Conservation (phyloP, 1,140 invertebrate species). For the Drosophila burlai region DNA sequence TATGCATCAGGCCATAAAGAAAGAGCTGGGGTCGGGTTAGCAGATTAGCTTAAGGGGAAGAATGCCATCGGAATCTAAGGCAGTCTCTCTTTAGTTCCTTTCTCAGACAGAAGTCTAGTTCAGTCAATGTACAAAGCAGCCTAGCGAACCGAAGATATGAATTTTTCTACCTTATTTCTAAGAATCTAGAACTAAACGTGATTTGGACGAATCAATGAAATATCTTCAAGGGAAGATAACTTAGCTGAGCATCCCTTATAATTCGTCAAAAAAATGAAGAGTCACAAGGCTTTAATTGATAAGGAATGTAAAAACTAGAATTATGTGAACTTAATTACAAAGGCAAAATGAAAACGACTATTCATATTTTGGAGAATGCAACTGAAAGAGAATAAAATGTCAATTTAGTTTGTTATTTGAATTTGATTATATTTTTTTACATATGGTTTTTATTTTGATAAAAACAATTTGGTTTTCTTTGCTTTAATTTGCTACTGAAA, state of each 20-base stretch:
- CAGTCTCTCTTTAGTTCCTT: constrained; percentile 8
- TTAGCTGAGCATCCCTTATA: background rate
- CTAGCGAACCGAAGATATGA: constrained; percentile 29
- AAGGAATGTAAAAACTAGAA: background rate
- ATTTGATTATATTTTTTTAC: background rate
- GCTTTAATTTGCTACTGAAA: background rate
- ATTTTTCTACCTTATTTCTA: constrained; percentile 2
- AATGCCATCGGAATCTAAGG: background rate
- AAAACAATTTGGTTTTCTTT: background rate
- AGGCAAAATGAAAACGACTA: background rate
- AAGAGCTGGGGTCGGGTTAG: background rate
- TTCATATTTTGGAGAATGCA: background rate
- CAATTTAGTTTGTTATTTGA: background rate
- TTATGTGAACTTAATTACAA: background rate
- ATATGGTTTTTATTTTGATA: background rate
- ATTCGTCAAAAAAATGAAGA: too few relatives aligned
- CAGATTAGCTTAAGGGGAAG: background rate
- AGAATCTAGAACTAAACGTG: background rate
- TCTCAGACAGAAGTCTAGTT: constrained; percentile 4
- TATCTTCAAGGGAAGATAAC: background rate
- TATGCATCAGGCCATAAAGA: constrained; percentile 8
- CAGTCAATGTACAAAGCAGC: constrained; percentile 26
- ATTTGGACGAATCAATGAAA: too few relatives aligned
- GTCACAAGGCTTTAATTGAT: background rate
- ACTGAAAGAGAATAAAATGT: constrained; percentile 2